phyloP scores from a whole-genome alignment of 2,113 vertebrate genomes.

The Meleagris gallopavo region DNA sequence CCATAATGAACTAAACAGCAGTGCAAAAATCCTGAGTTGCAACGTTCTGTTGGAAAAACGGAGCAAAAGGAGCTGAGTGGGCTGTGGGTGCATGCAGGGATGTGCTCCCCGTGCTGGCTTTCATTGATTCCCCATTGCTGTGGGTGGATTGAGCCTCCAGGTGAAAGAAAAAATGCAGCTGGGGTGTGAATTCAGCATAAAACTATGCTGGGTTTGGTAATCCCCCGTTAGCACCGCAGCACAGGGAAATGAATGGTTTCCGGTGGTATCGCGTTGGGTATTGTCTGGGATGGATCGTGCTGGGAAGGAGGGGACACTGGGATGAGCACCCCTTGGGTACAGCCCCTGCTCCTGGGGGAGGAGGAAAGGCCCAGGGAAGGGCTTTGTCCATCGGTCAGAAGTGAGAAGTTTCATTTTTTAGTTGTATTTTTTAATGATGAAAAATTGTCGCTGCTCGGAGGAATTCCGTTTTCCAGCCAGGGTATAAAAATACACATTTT shows the following conservation, averaged over 20 bases:
- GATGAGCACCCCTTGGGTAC: background rate
- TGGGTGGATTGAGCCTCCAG: conserved; percentile 1
- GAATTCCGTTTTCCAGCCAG: background rate
- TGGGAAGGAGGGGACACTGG: background rate
- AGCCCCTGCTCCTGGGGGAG: background rate
- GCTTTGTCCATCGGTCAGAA: background rate
- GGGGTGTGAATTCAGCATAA: conserved; percentile 26
- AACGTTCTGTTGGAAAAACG: background rate
- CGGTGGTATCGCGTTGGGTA: background rate
- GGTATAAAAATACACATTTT: conserved; percentile 1
- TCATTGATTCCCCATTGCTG: background rate
- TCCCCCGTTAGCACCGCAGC: background rate
- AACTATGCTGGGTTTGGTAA: conserved; percentile 4
- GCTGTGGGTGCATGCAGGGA: background rate
- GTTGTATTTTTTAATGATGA: background rate
- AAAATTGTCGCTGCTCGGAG: background rate
- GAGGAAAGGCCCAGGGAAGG: background rate
- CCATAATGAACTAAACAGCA: conserved; percentile 69
- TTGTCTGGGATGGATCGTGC: conserved; percentile 21
- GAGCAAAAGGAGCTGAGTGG: background rate
- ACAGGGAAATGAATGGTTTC: conserved; percentile 12
- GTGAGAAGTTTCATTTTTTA: background rate
- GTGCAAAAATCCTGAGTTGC: conserved; percentile 59
- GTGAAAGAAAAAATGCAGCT: background rate
- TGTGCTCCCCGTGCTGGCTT: background rate